Conservation (phyloP, 2,113 vertebrate genomes). For the Arizona elegans region DNA sequence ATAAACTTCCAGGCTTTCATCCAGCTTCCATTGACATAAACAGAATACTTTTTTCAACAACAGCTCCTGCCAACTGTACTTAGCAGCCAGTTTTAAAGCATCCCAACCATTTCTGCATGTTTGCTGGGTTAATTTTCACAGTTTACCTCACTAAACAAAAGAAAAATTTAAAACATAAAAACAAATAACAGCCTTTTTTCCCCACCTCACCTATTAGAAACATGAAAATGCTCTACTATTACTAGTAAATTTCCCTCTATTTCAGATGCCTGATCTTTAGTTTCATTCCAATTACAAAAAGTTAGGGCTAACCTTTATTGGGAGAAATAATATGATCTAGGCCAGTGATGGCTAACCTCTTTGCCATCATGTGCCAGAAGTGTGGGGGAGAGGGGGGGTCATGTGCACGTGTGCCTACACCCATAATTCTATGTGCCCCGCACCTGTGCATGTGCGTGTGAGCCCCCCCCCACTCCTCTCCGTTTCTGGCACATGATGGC, state of each 20-base stretch:
- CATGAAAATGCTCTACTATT: not conserved
- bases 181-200: not conserved
- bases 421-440: too few relatives aligned
- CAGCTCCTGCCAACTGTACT: not conserved
- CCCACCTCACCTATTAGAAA: not conserved
- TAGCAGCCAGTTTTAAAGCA: not conserved
- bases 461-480: too few relatives aligned
- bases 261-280: not conserved
- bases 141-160: not conserved
- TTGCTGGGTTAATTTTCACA: not conserved
- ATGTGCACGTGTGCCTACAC: too few relatives aligned
- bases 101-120: too few relatives aligned
- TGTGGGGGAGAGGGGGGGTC: too few relatives aligned
- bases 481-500: too few relatives aligned
- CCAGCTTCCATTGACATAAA: not conserved
- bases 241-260: too few relatives aligned
- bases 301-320: not conserved
- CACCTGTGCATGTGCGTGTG: too few relatives aligned
- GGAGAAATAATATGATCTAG: not conserved
- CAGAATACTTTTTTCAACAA: not conserved
- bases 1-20: not conserved
- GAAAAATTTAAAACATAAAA: not conserved
- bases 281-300: not conserved
- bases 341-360: too few relatives aligned
- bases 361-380: too few relatives aligned